phyloP scores from a whole-genome alignment of 2,797 vertebrate species.

The Champsocephalus gunnari region DNA sequence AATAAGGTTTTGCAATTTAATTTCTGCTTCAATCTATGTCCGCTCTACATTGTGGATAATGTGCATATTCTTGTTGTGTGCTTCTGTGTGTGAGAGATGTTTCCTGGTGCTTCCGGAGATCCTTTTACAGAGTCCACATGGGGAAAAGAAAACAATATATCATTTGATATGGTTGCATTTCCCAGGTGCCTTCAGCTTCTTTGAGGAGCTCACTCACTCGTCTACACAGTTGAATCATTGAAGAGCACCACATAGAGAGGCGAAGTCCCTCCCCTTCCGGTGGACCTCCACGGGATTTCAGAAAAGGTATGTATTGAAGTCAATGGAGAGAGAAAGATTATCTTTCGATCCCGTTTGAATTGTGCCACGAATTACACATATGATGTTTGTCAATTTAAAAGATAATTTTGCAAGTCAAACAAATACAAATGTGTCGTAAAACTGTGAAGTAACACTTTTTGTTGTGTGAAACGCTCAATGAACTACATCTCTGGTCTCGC shows the following conservation, averaged over 20 bases:
- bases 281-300: no score
- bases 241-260: not conserved
- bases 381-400: no score
- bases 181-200: conserved; percentile 22
- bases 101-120: conserved; percentile 28
- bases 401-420: no score
- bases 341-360: no score
- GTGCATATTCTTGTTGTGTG: conserved; percentile 24
- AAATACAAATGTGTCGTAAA: no score
- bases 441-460: no score
- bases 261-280: no score
- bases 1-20: conserved; percentile 71
- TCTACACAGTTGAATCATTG: conserved; percentile 27
- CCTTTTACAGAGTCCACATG: conserved; percentile 35
- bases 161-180: conserved; percentile 32
- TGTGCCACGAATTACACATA: no score
- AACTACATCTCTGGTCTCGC: no score
- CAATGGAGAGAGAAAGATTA: no score
- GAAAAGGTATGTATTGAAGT: no score
- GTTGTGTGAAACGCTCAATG: no score
- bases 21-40: conserved; percentile 57
- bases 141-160: conserved; percentile 46
- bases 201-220: not conserved
- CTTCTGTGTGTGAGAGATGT: conserved; percentile 24
- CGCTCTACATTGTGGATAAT: conserved; percentile 11